Base-by-base conservation (phyloP, 2,888 invertebrate species). In the Philereme vetulata region DNA sequence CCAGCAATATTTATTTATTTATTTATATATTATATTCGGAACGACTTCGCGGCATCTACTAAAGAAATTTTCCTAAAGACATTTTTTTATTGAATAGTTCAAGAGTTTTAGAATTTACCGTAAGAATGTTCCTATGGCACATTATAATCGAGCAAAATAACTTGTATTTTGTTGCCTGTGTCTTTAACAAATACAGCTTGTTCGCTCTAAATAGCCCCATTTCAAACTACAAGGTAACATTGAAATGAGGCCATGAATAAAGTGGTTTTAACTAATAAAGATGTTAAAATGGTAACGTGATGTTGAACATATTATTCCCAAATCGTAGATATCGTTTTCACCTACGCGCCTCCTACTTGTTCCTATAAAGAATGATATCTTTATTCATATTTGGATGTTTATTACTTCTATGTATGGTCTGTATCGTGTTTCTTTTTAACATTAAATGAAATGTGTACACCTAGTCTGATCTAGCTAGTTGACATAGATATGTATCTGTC, bases 261-360 rank as follows among this genome's bases (percentile, higher is more conserved):
- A 53, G 53, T 48, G 8, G 38, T 53, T 46, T 53, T 36, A 1
- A 44, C 66, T 58, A 70, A 77, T 74, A 71, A 74, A 78, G 70
- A 64, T 62, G 64, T 74, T 67, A 72, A 68, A 70, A 70, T 71
- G 70, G 72, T 72, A 71, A 72, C 61, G 38, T 59, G 63, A 64
- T 71, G 62, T 67, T 65, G 67, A 63, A 68, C 64, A 65, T 69
- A 75, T 52, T 56, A 57, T 49, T 59, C 64, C 60, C 54, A 48
- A 49, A 56, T 61, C 68, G 75, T 75, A 75, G 70, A 64, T 62
- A 59, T 58, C 63, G 67, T 65, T 67, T 60, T 75, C 78, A 72
- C 84, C 85, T 76, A 84, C 84, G 77, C 82, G 63, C 55, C 82
- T 72, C 83, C 84, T 76, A 82, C 82, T 71, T 73, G 38, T 60